Base-by-base conservation (phyloP, 92 coral and sea anemone species). In the Diadumene lineata region DNA sequence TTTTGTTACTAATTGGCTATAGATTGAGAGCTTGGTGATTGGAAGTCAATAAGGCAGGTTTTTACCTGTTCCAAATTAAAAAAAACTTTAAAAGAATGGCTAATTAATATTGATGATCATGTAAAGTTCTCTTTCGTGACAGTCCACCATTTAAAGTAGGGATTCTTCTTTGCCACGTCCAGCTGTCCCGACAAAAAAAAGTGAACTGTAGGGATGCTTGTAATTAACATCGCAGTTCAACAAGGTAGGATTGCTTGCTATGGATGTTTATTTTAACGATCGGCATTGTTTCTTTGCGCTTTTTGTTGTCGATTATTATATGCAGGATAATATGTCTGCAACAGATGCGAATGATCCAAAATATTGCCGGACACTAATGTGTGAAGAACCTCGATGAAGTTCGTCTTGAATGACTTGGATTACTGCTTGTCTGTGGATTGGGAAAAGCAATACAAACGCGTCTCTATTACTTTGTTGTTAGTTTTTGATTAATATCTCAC, bases 1-100 rank as follows among this genome's bases (percentile, higher is more conserved):
- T 84, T 90, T 80, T 84, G 79, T 64, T 73, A 81, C 84, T 90
- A 87, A 90, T 90, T 90, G 92, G 96, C 85, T 87, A 82, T 70
- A 75, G 75, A 68, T 56, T 68, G 76, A 44, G 82, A 81, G 79
- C 74, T 77, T 50, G 66, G 68, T 87, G 78, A 87, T 87, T 87
- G 92, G 73, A 79, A 73, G 81, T 87, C 77, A 81, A 81, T 87
- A 64, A 82, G 77, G 74, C 70, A 33, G 60, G 70, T 79, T 70
- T 55, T 25, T 56, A 6, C 48, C n/a, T 50, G 43, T 25, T 11
- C 21, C 8, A 43, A 71, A 71, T 55, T 33, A 31, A 72, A 72
- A 70, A 72, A 55, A 56, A 31, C 66, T 31, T 13, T 21, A 57
- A 51, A 51, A 31, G 75, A 70, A 70, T 70, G 21, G 43, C 26